A percentile compares a stretch with the other conserved stretches of the same genome.
Conservation (phyloP, 2,113 vertebrate genomes). For the Alexandromys fortis region DNA sequence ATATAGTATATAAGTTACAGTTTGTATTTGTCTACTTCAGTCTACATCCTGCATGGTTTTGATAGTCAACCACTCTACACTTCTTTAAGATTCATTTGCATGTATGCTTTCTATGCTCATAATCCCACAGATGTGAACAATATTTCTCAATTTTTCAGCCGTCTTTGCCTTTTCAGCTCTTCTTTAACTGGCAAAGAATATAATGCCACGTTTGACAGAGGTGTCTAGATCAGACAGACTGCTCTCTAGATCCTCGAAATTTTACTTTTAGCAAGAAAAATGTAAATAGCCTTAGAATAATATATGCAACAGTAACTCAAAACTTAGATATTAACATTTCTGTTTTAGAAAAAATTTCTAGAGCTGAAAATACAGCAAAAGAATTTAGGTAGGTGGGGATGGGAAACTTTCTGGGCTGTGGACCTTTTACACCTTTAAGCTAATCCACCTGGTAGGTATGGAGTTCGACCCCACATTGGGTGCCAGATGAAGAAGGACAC, state of each 20-base stretch:
- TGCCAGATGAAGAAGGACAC: too few relatives aligned
- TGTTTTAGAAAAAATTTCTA: background rate
- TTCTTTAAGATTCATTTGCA: background rate
- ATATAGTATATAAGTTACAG: background rate
- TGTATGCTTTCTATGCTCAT: background rate
- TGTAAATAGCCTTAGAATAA: background rate
- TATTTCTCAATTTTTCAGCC: background rate
- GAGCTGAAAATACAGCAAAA: background rate
- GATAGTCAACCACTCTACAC: background rate
- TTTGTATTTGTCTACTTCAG: background rate
- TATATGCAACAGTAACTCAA: background rate
- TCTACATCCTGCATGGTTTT: background rate
- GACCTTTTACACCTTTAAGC: too few relatives aligned
- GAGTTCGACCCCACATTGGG: too few relatives aligned
- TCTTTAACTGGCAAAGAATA: background rate
- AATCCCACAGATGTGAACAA: background rate
- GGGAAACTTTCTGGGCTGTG: too few relatives aligned
- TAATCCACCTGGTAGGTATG: too few relatives aligned
- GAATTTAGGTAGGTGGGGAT: too few relatives aligned
- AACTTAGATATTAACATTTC: slow-evolving; percentile 2
- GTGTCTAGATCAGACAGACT: background rate
- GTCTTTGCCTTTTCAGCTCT: background rate
- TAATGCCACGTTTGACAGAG: background rate
- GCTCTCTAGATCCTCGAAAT: background rate
- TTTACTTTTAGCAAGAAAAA: slow-evolving; percentile 15